These are phyloP conservation scores for Microdon myrmicae DNA, from an alignment of 2,888 invertebrate genomes.

Conservation along the genomic window DNA sequence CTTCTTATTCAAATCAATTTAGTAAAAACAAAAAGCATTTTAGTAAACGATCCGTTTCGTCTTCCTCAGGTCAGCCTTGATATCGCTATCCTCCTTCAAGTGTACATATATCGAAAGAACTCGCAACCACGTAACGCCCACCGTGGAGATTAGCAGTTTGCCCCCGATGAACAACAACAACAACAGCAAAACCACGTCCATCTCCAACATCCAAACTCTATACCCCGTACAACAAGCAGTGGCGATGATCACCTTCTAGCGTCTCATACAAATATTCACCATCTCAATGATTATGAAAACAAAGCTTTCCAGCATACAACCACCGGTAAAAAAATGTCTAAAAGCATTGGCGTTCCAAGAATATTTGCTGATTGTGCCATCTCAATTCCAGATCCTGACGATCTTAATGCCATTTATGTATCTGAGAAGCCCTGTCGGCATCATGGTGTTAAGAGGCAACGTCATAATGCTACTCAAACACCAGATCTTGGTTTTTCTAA, in stretches of 20 bases:
- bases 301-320: conserved; percentile 61
- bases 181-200: conserved; percentile 54
- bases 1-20: too few relatives aligned
- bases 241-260: conserved; percentile 63
- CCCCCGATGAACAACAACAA: conserved; percentile 67
- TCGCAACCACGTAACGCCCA: conserved; percentile 69
- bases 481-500: conserved; percentile 46
- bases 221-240: conserved; percentile 59
- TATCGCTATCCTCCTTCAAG: conserved; percentile 74
- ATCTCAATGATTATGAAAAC: conserved; percentile 63
- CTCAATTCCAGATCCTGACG: conserved; percentile 48
- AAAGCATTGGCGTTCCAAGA: conserved; percentile 30
- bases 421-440: conserved; percentile 47
- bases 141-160: conserved; percentile 75
- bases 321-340: conserved; percentile 49
- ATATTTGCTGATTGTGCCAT: conserved; percentile 52
- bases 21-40: too few relatives aligned
- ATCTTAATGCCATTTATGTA: conserved; percentile 42
- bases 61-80: conserved; percentile 77
- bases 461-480: conserved; percentile 64
- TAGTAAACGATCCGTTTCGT: conserved; percentile 66
- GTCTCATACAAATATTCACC: conserved; percentile 61
- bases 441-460: conserved; percentile 53
- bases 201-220: conserved; percentile 56
- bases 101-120: conserved; percentile 74